Conservation (phyloP, 2,888 invertebrate genomes). For the Xylota segnis region DNA sequence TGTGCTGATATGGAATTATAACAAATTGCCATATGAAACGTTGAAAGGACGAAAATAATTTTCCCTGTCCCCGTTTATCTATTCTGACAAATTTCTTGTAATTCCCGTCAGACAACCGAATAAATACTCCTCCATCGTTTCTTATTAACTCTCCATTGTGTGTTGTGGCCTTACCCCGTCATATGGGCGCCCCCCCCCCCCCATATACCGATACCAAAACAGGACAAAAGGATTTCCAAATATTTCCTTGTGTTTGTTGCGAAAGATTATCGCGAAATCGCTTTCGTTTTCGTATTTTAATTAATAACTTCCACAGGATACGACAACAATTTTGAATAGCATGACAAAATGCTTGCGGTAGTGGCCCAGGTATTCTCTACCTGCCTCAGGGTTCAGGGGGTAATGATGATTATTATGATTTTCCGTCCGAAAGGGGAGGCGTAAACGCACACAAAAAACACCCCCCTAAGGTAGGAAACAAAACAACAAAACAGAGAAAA, state of each 20-base stretch:
- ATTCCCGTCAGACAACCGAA: slow-evolving; percentile 33
- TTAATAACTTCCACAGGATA: slow-evolving; percentile 74
- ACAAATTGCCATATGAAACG: slow-evolving; percentile 44
- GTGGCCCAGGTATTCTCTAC: background rate
- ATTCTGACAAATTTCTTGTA: slow-evolving; percentile 34
- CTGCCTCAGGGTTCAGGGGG: background rate
- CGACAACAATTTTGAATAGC: slow-evolving; percentile 64
- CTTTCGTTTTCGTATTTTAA: slow-evolving; percentile 65
- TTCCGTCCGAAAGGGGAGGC: slow-evolving; percentile 18
- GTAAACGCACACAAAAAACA: slow-evolving; percentile 19
- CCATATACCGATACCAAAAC: background rate
- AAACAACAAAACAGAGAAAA: background rate
- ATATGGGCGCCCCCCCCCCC: background rate
- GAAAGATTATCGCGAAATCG: slow-evolving; percentile 36
- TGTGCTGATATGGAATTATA: background rate
- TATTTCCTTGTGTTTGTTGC: slow-evolving; percentile 35
- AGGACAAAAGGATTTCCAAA: slow-evolving; percentile 39
- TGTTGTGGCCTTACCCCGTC: background rate
- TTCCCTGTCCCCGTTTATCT: background rate
- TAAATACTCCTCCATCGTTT: slow-evolving; percentile 31
- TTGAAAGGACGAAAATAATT: slow-evolving; percentile 42
- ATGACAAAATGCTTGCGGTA: slow-evolving; percentile 48
- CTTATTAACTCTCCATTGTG: slow-evolving; percentile 16
- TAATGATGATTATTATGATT: slow-evolving; percentile 58
- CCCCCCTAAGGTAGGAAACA: background rate